Evolutionary conservation across 1,140 invertebrate genomes (phyloP).

Genomic region (Drosophila triauraria): DNA sequence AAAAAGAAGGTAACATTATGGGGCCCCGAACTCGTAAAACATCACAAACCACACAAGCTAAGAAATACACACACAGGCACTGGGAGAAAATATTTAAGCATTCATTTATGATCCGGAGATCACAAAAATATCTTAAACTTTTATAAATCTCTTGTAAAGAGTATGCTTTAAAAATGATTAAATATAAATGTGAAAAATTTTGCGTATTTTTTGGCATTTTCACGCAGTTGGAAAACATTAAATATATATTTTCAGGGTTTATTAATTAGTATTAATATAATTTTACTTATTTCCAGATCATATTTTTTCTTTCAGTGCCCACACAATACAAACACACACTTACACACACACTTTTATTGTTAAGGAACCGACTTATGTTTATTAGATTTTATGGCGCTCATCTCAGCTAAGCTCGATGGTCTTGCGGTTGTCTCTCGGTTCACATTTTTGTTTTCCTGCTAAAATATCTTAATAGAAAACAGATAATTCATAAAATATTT

Average conservation of each 20-base stretch:
- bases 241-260: too few relatives aligned
- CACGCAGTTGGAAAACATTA: too few relatives aligned
- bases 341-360: slow-evolving; percentile 15
- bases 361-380: slow-evolving; percentile 69
- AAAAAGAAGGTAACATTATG: slow-evolving; percentile 34
- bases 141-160: background rate
- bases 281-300: background rate
- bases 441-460: slow-evolving; percentile 49
- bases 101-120: background rate
- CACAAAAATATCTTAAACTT: background rate
- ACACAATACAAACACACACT: slow-evolving; percentile 13
- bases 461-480: slow-evolving; percentile 82
- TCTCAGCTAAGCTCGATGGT: slow-evolving; percentile 38
- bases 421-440: slow-evolving; percentile 44
- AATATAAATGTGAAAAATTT: background rate
- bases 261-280: background rate
- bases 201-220: too few relatives aligned
- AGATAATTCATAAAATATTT: slow-evolving; percentile 82
- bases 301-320: slow-evolving; percentile 1
- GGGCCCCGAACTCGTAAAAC: slow-evolving; percentile 48
- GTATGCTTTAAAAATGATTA: background rate
- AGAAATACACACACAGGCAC: slow-evolving; percentile 19
- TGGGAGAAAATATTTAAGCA: background rate
- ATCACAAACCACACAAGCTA: slow-evolving; percentile 51
- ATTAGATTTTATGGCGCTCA: slow-evolving; percentile 72